phyloP scores from a whole-genome alignment of 2,797 vertebrate species.

The Chelon labrosus region DNA sequence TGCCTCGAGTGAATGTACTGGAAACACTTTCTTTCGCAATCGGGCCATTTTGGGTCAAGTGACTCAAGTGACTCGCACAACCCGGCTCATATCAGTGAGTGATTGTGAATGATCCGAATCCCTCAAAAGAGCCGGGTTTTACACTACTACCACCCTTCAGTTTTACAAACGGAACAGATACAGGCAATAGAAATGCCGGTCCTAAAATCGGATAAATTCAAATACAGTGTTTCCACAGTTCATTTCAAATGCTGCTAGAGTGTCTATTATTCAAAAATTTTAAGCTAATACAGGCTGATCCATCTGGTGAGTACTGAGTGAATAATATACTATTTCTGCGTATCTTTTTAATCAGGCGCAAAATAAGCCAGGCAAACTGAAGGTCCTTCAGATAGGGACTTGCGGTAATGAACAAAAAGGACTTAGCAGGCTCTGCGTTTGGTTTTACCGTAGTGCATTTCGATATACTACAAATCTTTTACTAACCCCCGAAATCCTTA shows the following conservation, averaged over 20 bases:
- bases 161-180: no score
- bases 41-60: no score
- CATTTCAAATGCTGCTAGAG: accelerated
- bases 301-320: accelerated
- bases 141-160: no score
- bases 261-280: no score
- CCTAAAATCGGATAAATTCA: not conserved
- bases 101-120: no score
- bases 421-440: conserved; percentile 45
- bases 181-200: conserved; percentile 26
- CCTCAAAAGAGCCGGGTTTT: no score
- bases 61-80: no score
- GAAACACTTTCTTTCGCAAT: no score
- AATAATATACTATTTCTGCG: accelerated
- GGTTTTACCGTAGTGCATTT: not conserved
- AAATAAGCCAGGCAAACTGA: not conserved
- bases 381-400: conserved; percentile 63
- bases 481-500: not conserved
- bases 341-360: conserved; percentile 66
- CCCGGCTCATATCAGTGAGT: no score
- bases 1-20: no score
- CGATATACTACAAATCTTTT: not conserved
- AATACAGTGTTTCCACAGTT: accelerated
- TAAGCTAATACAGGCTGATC: accelerated
- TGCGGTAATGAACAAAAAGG: conserved; percentile 71